Evolutionary conservation across 2,113 vertebrate genomes (phyloP), one percentile per base, ranked within the genome.

Genomic region (Ailurus styani): DNA sequence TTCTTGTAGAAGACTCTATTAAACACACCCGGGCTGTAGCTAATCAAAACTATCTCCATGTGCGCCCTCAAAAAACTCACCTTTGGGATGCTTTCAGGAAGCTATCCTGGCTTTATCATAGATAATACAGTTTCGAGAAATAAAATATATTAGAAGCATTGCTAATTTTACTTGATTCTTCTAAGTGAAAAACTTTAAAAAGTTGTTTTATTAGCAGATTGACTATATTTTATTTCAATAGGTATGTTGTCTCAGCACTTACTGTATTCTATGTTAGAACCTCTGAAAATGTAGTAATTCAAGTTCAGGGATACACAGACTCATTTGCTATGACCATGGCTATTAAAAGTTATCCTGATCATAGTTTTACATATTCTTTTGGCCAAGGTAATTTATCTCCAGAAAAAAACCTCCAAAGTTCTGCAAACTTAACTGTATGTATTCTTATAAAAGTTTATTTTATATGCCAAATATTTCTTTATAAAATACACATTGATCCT

Each of bases 191-290:
- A 77, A 84, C 55, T 45, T 50, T 27, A 57, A 50, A 87, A 93
- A 52, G 31, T 13, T 66, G n/a, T 70, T 70, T 40, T 91, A 40
- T 1, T 93, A 78, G 68, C 6, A 95, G 52, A 90, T 13, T 62
- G 23, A 4, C 0, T 83, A 72, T 84, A 47, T 95, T 94, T 57
- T 42, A 15, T 93, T 96, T 98, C 85, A 7, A 2, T 95, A 99
- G 99, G 7, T 99, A 98, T 40, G 94, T 99, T 95, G 93, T 99
- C 25, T 99, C 99, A 29, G 99, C 99, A 45, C 99, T 99, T 31
- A 99, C 98, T 93, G 73, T 98, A 2, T 87, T 99, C 70, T 98
- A 98, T 31, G 87, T 99, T 70, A 99, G 99, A 7, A 98, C 99
- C 0, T 50, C 96, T 64, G 99, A 99, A 97, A 99, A 98, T 11